A percentile compares a stretch with the other conserved stretches of the same genome.
These are phyloP conservation scores for Euthynnus affinis DNA, from an alignment of 2,797 vertebrate species.

Conservation along the genomic window DNA sequence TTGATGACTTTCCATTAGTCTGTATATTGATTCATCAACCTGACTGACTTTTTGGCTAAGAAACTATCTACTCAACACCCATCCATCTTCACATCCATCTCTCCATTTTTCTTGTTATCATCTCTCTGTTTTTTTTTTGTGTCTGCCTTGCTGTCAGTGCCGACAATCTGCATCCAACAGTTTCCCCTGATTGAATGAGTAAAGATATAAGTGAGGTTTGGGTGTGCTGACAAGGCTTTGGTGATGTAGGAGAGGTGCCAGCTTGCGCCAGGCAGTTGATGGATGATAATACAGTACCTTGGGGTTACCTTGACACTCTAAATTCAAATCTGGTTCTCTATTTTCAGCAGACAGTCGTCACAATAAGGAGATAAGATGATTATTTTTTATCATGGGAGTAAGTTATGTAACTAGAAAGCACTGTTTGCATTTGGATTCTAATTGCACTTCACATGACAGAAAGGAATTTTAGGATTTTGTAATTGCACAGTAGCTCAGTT, in stretches of 20 bases:
- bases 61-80: background rate
- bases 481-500: background rate
- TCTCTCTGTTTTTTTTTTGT: conserved; percentile 6
- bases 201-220: conserved; percentile 23
- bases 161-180: conserved; percentile 15
- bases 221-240: conserved; percentile 43
- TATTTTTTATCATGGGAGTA: background rate
- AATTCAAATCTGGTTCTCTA: background rate
- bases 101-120: conserved; percentile 2
- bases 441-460: background rate
- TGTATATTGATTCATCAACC: background rate
- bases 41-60: background rate
- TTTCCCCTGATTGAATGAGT: conserved; percentile 35
- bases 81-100: background rate
- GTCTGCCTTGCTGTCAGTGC: conserved; percentile 4
- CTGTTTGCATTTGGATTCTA: background rate
- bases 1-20: background rate
- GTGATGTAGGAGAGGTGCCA: conserved; percentile 36
- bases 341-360: conserved; percentile 18
- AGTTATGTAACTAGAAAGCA: background rate
- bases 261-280: conserved; percentile 32
- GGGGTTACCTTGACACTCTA: conserved; percentile 32
- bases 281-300: conserved; percentile 33
- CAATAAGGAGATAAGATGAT: background rate
- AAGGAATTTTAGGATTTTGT: background rate